Evolutionary conservation across 2,797 vertebrate species (phyloP).

Genomic region (Melanotaenia nigrans): DNA sequence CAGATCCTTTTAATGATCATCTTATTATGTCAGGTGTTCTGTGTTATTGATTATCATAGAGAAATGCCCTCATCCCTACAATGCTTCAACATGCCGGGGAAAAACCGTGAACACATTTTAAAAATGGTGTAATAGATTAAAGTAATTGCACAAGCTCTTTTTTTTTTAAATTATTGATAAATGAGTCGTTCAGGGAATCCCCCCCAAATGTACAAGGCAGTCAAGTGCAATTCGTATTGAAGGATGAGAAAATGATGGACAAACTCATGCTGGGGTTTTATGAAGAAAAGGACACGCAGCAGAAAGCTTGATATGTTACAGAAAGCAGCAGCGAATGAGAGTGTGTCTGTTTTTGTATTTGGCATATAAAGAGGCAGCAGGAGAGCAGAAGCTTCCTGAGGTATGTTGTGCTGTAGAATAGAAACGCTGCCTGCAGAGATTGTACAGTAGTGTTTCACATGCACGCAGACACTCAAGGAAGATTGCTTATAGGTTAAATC

Average conservation of each 20-base stretch:
- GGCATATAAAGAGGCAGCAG: conserved; percentile 5
- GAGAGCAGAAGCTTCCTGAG: conserved; percentile 28
- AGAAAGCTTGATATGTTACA: conserved; percentile 3
- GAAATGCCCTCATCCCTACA: neutral
- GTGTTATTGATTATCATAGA: conserved; percentile 2
- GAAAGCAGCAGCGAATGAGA: neutral
- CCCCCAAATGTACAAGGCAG: no score
- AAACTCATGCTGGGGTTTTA: neutral
- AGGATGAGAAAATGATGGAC: no score
- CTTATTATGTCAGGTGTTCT: neutral
- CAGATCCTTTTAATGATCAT: neutral
- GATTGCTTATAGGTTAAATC: conserved; percentile 61
- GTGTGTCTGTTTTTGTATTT: conserved; percentile 22
- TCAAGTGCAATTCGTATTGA: no score
- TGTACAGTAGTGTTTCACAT: conserved; percentile 32
- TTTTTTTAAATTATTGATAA: neutral
- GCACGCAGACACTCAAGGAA: conserved; percentile 35
- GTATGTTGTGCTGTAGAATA: conserved; percentile 48
- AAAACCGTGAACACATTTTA: no score
- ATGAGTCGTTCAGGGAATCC: no score
- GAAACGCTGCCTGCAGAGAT: conserved; percentile 53
- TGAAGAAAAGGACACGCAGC: neutral
- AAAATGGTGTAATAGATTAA: no score
- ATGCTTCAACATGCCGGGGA: neutral
- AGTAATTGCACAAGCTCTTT: neutral